A percentile compares a stretch with the other conserved stretches of the same genome.
These are phyloP conservation scores for Canis aureus DNA, from an alignment of 2,113 vertebrate genomes.

Conservation along the genomic window DNA sequence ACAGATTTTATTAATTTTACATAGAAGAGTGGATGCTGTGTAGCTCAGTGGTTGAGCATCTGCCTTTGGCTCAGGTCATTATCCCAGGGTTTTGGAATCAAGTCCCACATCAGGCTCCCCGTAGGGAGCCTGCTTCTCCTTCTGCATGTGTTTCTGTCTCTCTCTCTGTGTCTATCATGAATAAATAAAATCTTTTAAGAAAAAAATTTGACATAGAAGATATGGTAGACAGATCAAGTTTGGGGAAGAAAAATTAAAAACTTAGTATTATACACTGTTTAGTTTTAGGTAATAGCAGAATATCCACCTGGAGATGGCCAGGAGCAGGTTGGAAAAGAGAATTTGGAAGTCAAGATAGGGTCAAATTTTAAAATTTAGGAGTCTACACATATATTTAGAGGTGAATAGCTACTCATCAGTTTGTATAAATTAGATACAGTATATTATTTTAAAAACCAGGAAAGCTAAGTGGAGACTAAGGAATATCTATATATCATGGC, in stretches of 20 bases:
- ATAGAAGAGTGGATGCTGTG: too few relatives aligned
- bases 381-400: not conserved
- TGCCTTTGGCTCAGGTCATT: too few relatives aligned
- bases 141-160: too few relatives aligned
- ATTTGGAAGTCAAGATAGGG: not conserved
- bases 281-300: not conserved
- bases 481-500: not conserved
- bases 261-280: not conserved
- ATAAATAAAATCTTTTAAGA: too few relatives aligned
- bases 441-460: constrained; percentile 6
- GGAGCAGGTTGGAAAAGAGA: not conserved
- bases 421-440: not conserved
- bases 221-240: not conserved
- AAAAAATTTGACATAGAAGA: not conserved
- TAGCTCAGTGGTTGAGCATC: too few relatives aligned
- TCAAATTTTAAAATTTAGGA: not conserved
- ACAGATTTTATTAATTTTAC: not conserved
- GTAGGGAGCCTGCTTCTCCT: too few relatives aligned
- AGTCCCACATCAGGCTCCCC: too few relatives aligned
- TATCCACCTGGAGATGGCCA: not conserved
- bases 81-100: too few relatives aligned
- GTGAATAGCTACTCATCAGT: not conserved
- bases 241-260: not conserved
- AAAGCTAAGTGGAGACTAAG: not conserved
- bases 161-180: too few relatives aligned